A percentile compares a stretch with the other conserved stretches of the same genome.
phyloP scores from a whole-genome alignment of 2,888 invertebrate genomes.

The Sphinx pinastri region DNA sequence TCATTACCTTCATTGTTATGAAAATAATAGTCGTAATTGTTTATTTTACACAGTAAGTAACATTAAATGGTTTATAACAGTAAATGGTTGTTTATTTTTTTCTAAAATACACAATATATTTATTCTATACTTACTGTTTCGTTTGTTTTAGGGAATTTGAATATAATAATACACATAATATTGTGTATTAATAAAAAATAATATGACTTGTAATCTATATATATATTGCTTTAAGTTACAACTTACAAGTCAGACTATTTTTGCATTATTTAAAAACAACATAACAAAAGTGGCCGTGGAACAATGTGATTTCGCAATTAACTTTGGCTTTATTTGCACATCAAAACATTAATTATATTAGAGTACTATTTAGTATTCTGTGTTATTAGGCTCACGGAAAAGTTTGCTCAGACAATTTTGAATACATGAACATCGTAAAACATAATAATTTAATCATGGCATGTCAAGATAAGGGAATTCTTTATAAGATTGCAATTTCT shows the following conservation, averaged over 20 bases:
- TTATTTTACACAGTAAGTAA: no score
- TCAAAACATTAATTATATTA: not conserved
- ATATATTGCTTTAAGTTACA: no score
- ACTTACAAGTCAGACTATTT: not conserved
- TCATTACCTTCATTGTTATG: no score
- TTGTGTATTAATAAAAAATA: not conserved
- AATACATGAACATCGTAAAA: constrained; percentile 12
- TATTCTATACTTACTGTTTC: not conserved
- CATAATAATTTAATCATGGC: constrained; percentile 8
- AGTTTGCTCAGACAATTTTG: constrained; percentile 9
- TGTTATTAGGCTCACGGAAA: constrained; percentile 2
- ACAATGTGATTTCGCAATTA: not conserved
- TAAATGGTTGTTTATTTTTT: not conserved
- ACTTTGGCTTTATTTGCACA: not conserved
- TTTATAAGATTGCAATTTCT: constrained; percentile 8
- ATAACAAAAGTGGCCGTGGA: not conserved
- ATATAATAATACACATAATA: no score
- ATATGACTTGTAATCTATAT: no score
- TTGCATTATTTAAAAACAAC: not conserved
- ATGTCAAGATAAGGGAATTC: not conserved
- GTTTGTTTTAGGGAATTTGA: not conserved
- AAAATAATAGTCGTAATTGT: no score
- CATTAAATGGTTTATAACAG: not conserved
- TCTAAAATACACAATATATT: not conserved
- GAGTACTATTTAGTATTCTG: no score